A percentile compares a stretch with the other conserved stretches of the same genome.
Evolutionary conservation across 2,888 invertebrate genomes (phyloP).

Genomic region (Erynnis tages): DNA sequence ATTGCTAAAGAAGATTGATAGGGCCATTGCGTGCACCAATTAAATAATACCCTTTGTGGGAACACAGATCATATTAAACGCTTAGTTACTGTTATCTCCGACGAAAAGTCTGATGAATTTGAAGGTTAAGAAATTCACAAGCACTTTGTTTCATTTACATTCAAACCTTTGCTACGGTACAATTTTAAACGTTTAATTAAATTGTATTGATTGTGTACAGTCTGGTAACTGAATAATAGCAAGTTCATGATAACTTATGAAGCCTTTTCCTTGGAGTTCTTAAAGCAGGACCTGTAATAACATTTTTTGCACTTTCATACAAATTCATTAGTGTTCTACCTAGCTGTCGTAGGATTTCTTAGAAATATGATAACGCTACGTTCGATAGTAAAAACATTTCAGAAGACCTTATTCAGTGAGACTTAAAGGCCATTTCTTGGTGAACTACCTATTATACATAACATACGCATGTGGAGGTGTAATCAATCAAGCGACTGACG

Average conservation of each 20-base stretch:
- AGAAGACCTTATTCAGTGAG: background rate
- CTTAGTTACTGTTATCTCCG: background rate
- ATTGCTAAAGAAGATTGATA: conserved; percentile 54
- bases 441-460: background rate
- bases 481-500: conserved; percentile 31
- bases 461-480: conserved; percentile 2
- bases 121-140: conserved; percentile 23
- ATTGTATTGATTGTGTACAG: no score
- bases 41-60: conserved; percentile 55
- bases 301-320: background rate
- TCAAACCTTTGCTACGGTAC: background rate
- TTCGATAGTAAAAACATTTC: conserved; percentile 4
- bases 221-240: no score
- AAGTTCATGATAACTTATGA: no score
- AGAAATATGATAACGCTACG: conserved; percentile 11
- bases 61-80: conserved; percentile 35
- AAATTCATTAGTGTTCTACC: conserved; percentile 8
- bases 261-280: no score
- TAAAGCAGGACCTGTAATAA: background rate
- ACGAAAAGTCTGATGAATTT: conserved; percentile 5
- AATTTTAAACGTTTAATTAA: background rate
- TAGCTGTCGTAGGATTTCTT: background rate
- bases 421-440: background rate
- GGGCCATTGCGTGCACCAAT: conserved; percentile 66
- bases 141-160: conserved; percentile 12